These are phyloP conservation scores for Heterocephalus glaber DNA, from an alignment of 2,113 vertebrate genomes.

Conservation along the genomic window DNA sequence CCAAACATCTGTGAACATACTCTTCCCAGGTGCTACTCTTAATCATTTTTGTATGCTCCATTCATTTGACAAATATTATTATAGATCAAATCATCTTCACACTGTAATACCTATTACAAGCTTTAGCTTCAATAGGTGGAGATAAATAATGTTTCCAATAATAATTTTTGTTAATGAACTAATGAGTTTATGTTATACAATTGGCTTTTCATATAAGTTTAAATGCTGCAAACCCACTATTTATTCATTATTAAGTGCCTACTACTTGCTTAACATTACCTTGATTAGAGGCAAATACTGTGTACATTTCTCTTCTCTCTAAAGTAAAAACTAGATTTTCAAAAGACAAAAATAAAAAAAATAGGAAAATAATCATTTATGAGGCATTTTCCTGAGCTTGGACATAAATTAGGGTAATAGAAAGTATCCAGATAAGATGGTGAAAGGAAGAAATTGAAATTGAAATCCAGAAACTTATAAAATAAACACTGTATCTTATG, in stretches of 20 bases:
- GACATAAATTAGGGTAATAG: background rate
- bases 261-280: background rate
- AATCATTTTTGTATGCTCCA: background rate
- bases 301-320: background rate
- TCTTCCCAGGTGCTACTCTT: background rate
- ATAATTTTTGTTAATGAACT: constrained; percentile 15
- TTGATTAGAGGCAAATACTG: background rate
- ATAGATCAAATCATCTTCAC: background rate
- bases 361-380: background rate
- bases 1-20: background rate
- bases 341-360: background rate
- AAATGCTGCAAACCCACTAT: constrained; percentile 8
- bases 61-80: background rate
- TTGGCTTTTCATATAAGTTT: constrained; percentile 30
- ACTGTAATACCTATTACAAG: background rate
- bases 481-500: background rate
- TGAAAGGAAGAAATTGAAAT: background rate
- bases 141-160: background rate
- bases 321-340: background rate
- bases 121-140: background rate
- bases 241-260: background rate
- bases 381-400: background rate
- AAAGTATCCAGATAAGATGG: background rate
- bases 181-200: background rate
- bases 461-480: background rate